A percentile compares a stretch with the other conserved stretches of the same genome.
Evolutionary conservation across 2,797 vertebrate species (phyloP).

Genomic region (Psittacula echo): DNA sequence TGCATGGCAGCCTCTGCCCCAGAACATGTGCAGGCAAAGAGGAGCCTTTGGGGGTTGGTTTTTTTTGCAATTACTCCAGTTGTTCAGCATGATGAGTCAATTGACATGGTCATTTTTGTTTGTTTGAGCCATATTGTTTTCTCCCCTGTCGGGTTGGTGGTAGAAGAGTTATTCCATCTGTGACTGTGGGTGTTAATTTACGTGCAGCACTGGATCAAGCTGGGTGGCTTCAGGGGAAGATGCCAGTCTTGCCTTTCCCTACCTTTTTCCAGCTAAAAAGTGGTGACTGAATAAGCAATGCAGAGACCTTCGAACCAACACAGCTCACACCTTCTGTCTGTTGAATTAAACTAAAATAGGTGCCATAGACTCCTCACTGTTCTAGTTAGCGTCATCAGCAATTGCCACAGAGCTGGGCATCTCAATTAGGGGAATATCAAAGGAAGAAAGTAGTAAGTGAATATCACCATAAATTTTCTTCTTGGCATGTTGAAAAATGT

Average conservation of each 20-base stretch:
- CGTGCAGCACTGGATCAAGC: background rate
- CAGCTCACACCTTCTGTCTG: background rate
- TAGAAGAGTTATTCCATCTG: background rate
- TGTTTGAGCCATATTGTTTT: conserved; percentile 52
- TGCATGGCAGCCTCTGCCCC: background rate
- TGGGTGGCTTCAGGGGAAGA: background rate
- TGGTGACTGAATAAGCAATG: background rate
- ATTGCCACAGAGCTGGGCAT: background rate
- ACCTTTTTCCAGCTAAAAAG: background rate
- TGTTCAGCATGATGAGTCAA: background rate
- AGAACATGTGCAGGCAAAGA: background rate
- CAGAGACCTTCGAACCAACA: background rate
- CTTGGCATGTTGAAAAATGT: background rate
- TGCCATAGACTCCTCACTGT: background rate
- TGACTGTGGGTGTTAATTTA: background rate
- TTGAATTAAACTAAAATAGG: background rate
- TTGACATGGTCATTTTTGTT: background rate
- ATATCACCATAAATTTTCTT: background rate
- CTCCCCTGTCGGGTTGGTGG: background rate
- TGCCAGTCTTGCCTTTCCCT: background rate
- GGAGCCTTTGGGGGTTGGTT: background rate
- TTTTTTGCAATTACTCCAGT: background rate
- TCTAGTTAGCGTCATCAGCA: background rate
- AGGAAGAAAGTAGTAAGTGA: background rate
- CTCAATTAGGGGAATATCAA: background rate